A percentile compares a stretch with the other conserved stretches of the same genome.
These are phyloP conservation scores for Terebella lapidaria DNA, from an alignment of 2,888 invertebrate genomes.

Conservation along the genomic window DNA sequence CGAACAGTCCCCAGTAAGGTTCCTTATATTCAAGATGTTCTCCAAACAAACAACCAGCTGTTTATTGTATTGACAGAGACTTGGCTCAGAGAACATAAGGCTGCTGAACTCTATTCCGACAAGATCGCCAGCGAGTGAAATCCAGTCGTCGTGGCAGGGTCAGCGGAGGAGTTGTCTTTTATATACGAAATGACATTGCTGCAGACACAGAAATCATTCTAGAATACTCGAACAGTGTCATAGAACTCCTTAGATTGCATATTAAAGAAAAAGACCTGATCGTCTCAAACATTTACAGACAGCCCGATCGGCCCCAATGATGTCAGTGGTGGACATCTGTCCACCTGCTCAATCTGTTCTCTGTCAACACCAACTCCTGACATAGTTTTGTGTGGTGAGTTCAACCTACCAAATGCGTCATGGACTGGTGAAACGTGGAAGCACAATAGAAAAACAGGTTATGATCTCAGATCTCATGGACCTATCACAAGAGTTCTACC, in stretches of 20 bases:
- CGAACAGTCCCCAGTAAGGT: not conserved
- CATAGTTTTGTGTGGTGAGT: not conserved
- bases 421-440: too few relatives aligned
- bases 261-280: not conserved
- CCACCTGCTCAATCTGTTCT: not conserved
- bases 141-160: not conserved
- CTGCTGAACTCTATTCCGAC: not conserved
- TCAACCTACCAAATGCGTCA: not conserved
- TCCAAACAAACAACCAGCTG: not conserved
- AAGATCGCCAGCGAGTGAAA: not conserved
- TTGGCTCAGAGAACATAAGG: not conserved
- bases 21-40: not conserved
- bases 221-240: not conserved
- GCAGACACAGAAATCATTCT: not conserved
- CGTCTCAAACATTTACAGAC: not conserved
- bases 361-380: not conserved
- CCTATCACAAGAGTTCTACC: too few relatives aligned
- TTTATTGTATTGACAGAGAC: not conserved
- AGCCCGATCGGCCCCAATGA: too few relatives aligned
- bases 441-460: too few relatives aligned
- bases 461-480: too few relatives aligned
- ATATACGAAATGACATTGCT: not conserved
- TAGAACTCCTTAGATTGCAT: not conserved
- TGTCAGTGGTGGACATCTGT: not conserved
- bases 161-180: not conserved